Percentiles rank a stretch among this genome's conserved stretches.
These are phyloP conservation scores for Schizopygopsis pylzovi DNA, from an alignment of 2,797 vertebrate species.

Conservation along the genomic window DNA sequence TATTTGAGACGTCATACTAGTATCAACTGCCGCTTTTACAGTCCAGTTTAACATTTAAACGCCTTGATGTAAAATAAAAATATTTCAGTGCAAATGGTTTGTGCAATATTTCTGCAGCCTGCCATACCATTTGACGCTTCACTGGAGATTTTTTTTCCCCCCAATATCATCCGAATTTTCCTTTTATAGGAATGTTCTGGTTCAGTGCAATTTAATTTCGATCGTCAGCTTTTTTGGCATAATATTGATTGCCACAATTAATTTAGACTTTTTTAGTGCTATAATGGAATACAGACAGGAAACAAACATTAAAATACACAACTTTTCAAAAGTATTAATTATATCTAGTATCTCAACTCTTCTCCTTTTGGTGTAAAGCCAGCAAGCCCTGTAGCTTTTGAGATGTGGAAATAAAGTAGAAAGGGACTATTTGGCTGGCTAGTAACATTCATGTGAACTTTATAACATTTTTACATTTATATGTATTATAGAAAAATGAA, in stretches of 20 bases:
- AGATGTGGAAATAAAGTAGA: no score
- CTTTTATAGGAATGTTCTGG: background rate
- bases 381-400: no score
- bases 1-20: conserved; percentile 6
- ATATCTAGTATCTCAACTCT: no score
- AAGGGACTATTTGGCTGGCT: no score
- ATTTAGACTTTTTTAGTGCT: background rate
- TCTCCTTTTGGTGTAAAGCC: no score
- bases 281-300: background rate
- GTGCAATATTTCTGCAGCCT: conserved; percentile 78
- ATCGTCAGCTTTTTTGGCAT: background rate
- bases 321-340: no score
- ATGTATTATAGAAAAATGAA: background rate
- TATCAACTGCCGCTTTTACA: conserved; percentile 15
- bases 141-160: background rate
- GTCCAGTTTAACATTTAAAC: conserved; percentile 20
- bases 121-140: background rate
- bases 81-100: conserved; percentile 62
- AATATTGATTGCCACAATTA: background rate
- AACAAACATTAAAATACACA: background rate
- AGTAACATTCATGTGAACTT: no score
- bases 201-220: background rate
- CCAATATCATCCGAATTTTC: background rate
- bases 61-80: background rate
- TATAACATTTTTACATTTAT: background rate